Conservation (phyloP, 2,113 vertebrate genomes). For the Orthonyx spaldingii region DNA sequence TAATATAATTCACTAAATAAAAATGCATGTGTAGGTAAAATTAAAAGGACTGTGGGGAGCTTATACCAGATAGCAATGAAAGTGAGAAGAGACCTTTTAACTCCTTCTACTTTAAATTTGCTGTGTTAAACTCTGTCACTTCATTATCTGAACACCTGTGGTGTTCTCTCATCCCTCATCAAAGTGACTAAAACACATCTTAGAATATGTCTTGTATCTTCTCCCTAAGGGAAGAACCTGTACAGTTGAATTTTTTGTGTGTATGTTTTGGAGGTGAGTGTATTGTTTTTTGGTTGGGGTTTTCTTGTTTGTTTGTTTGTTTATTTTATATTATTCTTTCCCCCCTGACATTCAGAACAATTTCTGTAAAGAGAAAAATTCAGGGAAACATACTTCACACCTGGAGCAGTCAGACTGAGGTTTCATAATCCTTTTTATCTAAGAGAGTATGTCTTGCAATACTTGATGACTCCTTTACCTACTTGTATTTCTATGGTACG, state of each 20-base stretch:
- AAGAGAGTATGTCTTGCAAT: not conserved
- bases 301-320: not conserved
- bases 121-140: not conserved
- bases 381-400: not conserved
- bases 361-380: not conserved
- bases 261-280: not conserved
- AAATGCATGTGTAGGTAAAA: not conserved
- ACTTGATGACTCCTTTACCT: not conserved
- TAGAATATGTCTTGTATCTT: not conserved
- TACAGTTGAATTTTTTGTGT: not conserved
- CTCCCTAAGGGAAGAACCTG: not conserved
- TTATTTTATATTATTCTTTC: not conserved
- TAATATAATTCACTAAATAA: not conserved
- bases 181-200: not conserved
- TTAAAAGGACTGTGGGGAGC: not conserved
- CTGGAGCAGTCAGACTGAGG: not conserved
- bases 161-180: not conserved
- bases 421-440: not conserved
- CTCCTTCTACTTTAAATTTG: not conserved
- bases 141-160: not conserved
- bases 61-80: not conserved
- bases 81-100: not conserved
- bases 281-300: rapidly evolving
- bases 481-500: not conserved
- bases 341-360: not conserved